These are phyloP conservation scores for Enoplolaimus lenunculus DNA, from an alignment of 2,888 invertebrate genomes.

Conservation along the genomic window DNA sequence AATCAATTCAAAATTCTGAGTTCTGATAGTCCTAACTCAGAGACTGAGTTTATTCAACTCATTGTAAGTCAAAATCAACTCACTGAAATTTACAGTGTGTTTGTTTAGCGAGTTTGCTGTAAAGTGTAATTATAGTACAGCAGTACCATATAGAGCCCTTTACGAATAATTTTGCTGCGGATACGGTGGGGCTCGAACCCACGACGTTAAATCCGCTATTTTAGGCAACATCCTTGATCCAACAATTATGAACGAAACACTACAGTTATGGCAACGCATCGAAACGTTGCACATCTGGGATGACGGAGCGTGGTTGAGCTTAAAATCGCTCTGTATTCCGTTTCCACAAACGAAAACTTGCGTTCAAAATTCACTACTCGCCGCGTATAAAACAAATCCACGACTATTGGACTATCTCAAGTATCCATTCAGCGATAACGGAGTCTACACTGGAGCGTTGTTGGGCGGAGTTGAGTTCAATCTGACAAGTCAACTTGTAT, in stretches of 20 bases:
- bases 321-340: constrained; percentile 36
- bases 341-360: constrained; percentile 36
- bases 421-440: constrained; percentile 26
- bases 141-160: no score
- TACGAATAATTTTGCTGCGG: no score
- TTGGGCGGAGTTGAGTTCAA: constrained; percentile 27
- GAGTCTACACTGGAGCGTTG: constrained; percentile 33
- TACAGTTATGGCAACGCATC: constrained; percentile 11
- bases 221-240: constrained; percentile 13
- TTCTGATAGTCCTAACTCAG: no score
- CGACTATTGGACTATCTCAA: not conserved
- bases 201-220: no score
- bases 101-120: no score
- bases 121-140: no score
- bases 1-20: no score
- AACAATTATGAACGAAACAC: not conserved
- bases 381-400: not conserved
- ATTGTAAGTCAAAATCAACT: no score
- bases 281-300: constrained; percentile 17
- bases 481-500: not conserved
- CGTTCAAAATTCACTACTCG: constrained; percentile 37
- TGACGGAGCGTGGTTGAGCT: constrained; percentile 31
- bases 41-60: no score
- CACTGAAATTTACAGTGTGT: no score
- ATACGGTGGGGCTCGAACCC: no score